Conservation (phyloP, 2,113 vertebrate genomes). For the Archocentrus centrarchus region DNA sequence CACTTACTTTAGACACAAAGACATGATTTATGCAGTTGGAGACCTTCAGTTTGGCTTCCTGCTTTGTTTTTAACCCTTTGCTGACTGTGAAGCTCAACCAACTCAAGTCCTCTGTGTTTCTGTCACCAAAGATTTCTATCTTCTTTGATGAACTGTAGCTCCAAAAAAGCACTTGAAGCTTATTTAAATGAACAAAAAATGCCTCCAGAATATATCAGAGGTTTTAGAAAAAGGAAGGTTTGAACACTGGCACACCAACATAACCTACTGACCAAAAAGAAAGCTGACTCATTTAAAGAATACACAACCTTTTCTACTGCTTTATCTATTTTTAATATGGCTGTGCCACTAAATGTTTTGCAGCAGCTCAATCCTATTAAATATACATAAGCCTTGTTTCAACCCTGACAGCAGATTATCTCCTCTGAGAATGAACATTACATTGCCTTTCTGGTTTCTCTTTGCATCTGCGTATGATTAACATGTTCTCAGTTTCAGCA, state of each 20-base stretch:
- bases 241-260: neutral
- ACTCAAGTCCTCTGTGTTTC: neutral
- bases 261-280: conserved; percentile 45
- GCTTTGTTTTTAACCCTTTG: neutral
- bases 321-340: conserved; percentile 63
- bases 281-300: conserved; percentile 28
- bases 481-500: conserved; percentile 4
- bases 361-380: conserved; percentile 58
- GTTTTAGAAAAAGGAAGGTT: neutral
- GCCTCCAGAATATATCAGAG: neutral
- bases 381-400: conserved; percentile 66
- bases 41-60: neutral
- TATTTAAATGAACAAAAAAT: neutral
- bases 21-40: no score
- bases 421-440: conserved; percentile 34
- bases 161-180: neutral
- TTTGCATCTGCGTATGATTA: neutral
- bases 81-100: neutral
- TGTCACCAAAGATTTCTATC: neutral
- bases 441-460: conserved; percentile 43
- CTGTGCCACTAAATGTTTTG: conserved; percentile 58
- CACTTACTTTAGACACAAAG: neutral
- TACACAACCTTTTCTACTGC: conserved; percentile 28
- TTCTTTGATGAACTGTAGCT: neutral
- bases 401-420: conserved; percentile 16